phyloP scores from a whole-genome alignment of 2,888 invertebrate species.

The Frankliniella fusca region DNA sequence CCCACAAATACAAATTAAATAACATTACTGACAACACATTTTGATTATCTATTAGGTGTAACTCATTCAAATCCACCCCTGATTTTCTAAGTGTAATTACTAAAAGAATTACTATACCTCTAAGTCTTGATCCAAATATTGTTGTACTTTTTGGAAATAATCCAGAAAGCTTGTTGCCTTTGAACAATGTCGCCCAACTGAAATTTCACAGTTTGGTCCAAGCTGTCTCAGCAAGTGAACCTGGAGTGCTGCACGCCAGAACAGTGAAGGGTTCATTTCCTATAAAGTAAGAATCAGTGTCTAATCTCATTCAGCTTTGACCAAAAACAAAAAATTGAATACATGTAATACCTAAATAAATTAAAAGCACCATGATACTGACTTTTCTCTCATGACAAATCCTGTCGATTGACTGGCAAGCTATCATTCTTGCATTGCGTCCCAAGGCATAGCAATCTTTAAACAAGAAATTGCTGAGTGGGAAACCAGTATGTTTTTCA shows the following conservation, averaged over 20 bases:
- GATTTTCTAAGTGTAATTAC: background rate
- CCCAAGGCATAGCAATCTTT: conserved; percentile 55
- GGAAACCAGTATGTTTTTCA: conserved; percentile 56
- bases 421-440: conserved; percentile 78
- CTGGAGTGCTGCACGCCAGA: background rate
- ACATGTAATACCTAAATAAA: background rate
- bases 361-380: conserved; percentile 27
- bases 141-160: conserved; percentile 65
- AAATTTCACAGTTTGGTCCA: background rate
- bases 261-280: background rate
- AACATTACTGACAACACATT: no score
- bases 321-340: background rate
- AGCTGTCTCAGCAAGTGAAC: background rate
- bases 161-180: conserved; percentile 62
- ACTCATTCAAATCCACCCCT: no score
- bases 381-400: conserved; percentile 53
- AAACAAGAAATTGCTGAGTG: conserved; percentile 60
- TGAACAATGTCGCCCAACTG: conserved; percentile 58
- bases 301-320: no score
- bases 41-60: conserved; percentile 18
- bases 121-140: conserved; percentile 56
- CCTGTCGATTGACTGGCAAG: conserved; percentile 76
- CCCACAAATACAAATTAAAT: no score
- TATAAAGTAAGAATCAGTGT: background rate
- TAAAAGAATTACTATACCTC: background rate